Evolutionary conservation across 1,140 invertebrate species (phyloP).

Genomic region (Lasioglossum albipes): DNA sequence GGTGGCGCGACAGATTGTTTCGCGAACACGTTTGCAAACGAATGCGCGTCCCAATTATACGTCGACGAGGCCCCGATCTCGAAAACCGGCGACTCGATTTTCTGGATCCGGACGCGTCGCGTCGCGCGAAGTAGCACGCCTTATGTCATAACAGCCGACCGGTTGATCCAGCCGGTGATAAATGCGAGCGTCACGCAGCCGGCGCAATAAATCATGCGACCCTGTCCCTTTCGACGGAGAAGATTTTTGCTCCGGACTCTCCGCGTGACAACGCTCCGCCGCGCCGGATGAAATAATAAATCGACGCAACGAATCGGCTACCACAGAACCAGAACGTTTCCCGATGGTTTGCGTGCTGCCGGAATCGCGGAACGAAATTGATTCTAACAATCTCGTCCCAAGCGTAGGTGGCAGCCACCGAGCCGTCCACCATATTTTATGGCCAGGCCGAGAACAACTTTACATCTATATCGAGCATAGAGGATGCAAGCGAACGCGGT

Average conservation of each 20-base stretch:
- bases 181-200: slow-evolving; percentile 40
- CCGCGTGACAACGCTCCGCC: slow-evolving; percentile 36
- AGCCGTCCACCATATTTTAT: neutral
- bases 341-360: neutral
- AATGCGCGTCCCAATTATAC: neutral
- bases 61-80: neutral
- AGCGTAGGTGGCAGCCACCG: neutral
- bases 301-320: slow-evolving; percentile 8
- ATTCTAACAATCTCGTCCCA: neutral
- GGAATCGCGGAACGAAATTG: neutral
- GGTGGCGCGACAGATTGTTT: neutral
- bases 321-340: neutral
- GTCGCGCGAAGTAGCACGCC: slow-evolving; percentile 30
- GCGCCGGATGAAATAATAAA: slow-evolving; percentile 29
- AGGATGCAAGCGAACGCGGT: neutral
- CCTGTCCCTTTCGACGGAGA: slow-evolving; percentile 39
- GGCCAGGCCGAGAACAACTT: neutral
- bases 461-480: neutral
- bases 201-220: slow-evolving; percentile 42
- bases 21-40: neutral
- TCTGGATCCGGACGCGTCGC: neutral
- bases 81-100: slow-evolving; percentile 36
- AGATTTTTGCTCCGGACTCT: slow-evolving; percentile 36
- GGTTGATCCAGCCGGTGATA: slow-evolving; percentile 46
- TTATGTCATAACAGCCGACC: slow-evolving; percentile 43